A percentile compares a stretch with the other conserved stretches of the same genome.
phyloP scores from a whole-genome alignment of 2,888 invertebrate genomes.

The Agrypnus murinus region DNA sequence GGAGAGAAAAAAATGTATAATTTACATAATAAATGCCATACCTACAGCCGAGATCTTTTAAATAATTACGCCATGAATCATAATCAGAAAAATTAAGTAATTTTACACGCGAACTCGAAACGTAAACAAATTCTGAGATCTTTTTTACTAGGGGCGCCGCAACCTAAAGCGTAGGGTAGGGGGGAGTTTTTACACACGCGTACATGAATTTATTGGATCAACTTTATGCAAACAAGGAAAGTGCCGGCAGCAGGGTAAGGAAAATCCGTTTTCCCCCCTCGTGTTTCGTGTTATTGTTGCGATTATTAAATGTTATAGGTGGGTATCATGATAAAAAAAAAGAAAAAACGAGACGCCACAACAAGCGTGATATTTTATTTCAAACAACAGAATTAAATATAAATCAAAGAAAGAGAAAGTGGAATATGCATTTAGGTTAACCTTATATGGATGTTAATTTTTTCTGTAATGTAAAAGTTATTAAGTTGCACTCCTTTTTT shows the following conservation, averaged over 20 bases:
- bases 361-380: conserved; percentile 6
- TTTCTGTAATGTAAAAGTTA: conserved; percentile 2
- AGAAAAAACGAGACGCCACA: background rate
- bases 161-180: no score
- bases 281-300: background rate
- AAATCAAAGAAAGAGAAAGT: conserved; percentile 47
- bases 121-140: conserved; percentile 13
- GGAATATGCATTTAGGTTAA: conserved; percentile 49
- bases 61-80: conserved; percentile 26
- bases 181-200: background rate
- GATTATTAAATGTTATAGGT: background rate
- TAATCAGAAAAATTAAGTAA: conserved; percentile 22
- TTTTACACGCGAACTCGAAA: conserved; percentile 16
- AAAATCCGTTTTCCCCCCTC: background rate
- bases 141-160: background rate
- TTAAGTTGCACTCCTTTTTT: no score
- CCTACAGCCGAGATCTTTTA: conserved; percentile 22
- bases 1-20: conserved; percentile 3
- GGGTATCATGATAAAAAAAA: no score
- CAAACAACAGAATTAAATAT: conserved; percentile 22
- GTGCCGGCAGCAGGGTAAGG: background rate
- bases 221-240: background rate
- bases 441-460: conserved; percentile 52
- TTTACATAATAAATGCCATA: conserved; percentile 22
- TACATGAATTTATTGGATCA: conserved; percentile 6